Percentiles rank a stretch among this genome's conserved stretches.
Evolutionary conservation across 2,797 vertebrate genomes (phyloP).

Genomic region (Euphonia xanthogaster): DNA sequence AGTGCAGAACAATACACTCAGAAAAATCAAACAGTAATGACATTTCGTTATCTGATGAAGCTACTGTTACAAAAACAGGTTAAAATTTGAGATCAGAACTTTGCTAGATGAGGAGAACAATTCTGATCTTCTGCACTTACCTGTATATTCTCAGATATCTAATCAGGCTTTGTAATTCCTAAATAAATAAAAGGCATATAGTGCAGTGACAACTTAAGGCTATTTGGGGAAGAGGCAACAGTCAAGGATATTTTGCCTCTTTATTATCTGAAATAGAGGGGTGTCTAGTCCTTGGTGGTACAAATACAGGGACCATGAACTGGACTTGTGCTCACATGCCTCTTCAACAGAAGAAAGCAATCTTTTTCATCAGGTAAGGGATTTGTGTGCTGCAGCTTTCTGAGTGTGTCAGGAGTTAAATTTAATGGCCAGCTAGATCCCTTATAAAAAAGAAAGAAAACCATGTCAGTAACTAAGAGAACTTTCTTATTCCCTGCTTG

Average conservation of each 20-base stretch:
- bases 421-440: neutral
- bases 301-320: neutral
- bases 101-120: slow-evolving; percentile 1
- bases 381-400: neutral
- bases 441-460: neutral
- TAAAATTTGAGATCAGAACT: slow-evolving; percentile 63
- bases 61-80: slow-evolving; percentile 23
- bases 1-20: slow-evolving; percentile 11
- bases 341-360: neutral
- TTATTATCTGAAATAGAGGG: neutral
- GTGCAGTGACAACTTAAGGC: neutral
- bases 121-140: slow-evolving; percentile 71
- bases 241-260: neutral
- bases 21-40: slow-evolving; percentile 22
- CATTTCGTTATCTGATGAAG: neutral
- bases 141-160: slow-evolving; percentile 51
- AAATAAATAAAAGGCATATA: slow-evolving; percentile 42
- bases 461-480: neutral
- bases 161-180: slow-evolving; percentile 45
- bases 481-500: neutral
- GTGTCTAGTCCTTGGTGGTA: neutral
- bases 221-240: neutral
- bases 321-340: neutral
- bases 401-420: neutral
- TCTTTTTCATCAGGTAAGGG: neutral